These are phyloP conservation scores for Lucifuga dentata DNA, from an alignment of 2,113 vertebrate genomes.

Conservation along the genomic window DNA sequence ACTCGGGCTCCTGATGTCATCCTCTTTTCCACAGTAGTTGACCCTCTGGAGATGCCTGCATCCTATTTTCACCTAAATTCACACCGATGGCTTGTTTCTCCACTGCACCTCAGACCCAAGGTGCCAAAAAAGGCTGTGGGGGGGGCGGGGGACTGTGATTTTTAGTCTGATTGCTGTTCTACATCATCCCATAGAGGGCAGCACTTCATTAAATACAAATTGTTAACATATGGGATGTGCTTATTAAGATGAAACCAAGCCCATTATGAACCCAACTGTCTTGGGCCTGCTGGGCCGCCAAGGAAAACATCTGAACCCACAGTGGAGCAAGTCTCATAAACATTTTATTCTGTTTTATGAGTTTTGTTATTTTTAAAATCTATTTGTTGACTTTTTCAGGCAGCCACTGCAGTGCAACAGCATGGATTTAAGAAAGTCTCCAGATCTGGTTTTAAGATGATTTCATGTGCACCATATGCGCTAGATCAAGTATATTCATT, in stretches of 20 bases:
- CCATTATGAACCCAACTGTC: slow-evolving; percentile 58
- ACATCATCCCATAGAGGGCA: slow-evolving; percentile 68
- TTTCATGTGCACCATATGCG: too few species aligned
- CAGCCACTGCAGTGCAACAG: too few species aligned
- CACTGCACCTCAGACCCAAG: slow-evolving; percentile 21
- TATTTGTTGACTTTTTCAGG: too few species aligned
- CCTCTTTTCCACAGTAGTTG: slow-evolving; percentile 50
- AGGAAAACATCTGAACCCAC: slow-evolving; percentile 49
- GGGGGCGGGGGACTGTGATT: slow-evolving; percentile 12
- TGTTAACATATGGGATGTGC: slow-evolving; percentile 76
- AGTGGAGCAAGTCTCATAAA: too few species aligned
- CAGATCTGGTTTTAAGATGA: too few species aligned
- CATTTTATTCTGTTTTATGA: neutral
- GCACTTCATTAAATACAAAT: slow-evolving; percentile 82
- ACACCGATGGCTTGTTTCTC: slow-evolving; percentile 33
- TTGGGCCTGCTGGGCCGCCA: slow-evolving; percentile 42
- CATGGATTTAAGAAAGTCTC: too few species aligned
- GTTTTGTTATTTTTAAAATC: neutral
- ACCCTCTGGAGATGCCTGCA: slow-evolving; percentile 38
- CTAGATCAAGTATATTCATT: too few species aligned
- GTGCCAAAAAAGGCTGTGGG: slow-evolving; percentile 12
- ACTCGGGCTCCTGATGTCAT: slow-evolving; percentile 62
- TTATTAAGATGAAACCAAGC: slow-evolving; percentile 70
- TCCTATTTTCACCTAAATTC: slow-evolving; percentile 44
- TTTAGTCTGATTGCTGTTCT: slow-evolving; percentile 60